A percentile compares a stretch with the other conserved stretches of the same genome.
Evolutionary conservation across 2,888 invertebrate genomes (phyloP).

Genomic region (Quadroppia sp.): DNA sequence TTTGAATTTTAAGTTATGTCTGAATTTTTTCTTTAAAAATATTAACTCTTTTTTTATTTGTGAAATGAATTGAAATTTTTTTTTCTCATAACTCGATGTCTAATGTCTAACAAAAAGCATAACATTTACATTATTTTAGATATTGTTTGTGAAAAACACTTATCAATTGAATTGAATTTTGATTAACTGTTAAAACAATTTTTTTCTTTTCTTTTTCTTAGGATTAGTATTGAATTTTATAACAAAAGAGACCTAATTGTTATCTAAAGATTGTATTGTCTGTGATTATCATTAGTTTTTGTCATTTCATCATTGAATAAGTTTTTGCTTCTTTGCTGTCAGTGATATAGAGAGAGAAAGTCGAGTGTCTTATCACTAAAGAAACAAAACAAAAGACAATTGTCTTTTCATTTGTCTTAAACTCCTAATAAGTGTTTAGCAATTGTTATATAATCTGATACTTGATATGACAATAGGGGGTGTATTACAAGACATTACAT

Average conservation of each 20-base stretch:
- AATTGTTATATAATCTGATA: constrained; percentile 32
- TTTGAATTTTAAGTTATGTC: background rate
- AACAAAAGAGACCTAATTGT: too few relatives aligned
- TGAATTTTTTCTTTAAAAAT: too few relatives aligned
- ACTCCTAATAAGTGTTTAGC: constrained; percentile 20
- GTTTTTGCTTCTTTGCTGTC: background rate
- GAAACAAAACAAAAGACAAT: constrained; percentile 19
- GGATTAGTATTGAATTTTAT: too few relatives aligned
- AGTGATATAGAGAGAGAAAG: background rate
- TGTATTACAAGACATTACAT: constrained; percentile 17
- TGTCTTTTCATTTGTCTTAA: constrained; percentile 13
- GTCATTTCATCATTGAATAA: background rate
- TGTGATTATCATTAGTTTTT: too few relatives aligned
- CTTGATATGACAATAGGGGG: constrained; percentile 23
- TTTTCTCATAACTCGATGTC: background rate
- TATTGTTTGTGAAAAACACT: too few relatives aligned
- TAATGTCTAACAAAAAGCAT: background rate
- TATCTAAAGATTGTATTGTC: too few relatives aligned
- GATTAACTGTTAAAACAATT: too few relatives aligned
- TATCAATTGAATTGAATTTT: too few relatives aligned
- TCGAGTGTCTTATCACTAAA: constrained; percentile 28
- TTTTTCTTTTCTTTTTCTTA: too few relatives aligned
- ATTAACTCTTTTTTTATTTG: too few relatives aligned
- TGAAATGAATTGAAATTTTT: too few relatives aligned
- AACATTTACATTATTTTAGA: background rate